Conservation (phyloP, 2,113 vertebrate genomes). For the Callaeas wilsoni region DNA sequence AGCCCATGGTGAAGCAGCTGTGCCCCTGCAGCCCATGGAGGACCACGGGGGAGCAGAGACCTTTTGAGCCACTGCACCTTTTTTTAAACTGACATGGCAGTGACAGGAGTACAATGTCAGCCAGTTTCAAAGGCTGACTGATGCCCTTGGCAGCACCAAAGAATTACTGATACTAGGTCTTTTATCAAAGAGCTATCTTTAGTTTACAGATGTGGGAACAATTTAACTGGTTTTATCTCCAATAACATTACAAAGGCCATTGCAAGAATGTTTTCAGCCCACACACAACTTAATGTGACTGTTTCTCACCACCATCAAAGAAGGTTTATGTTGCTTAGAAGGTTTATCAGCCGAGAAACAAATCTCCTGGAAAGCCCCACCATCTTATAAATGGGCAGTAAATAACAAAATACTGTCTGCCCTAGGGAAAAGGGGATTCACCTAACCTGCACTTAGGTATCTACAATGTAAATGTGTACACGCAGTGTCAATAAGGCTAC, state of each 20-base stretch:
- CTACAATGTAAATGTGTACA: not conserved
- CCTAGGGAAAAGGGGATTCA: not conserved
- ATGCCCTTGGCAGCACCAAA: not conserved
- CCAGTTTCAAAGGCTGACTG: not conserved
- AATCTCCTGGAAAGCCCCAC: not conserved
- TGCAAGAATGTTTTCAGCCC: not conserved
- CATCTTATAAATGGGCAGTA: not conserved
- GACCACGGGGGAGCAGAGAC: not conserved
- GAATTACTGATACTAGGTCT: not conserved
- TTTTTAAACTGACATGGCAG: not conserved
- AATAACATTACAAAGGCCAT: not conserved
- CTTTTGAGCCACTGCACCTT: not conserved
- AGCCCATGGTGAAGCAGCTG: not conserved
- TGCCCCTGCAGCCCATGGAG: not conserved
- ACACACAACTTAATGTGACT: not conserved
- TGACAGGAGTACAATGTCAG: not conserved
- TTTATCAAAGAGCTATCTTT: not conserved
- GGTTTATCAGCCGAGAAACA: not conserved
- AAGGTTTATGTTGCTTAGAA: not conserved
- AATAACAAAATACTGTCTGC: not conserved
- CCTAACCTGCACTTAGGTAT: not conserved
- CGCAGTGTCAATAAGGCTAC: not conserved
- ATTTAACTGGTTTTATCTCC: not conserved
- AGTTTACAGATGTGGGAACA: not conserved
- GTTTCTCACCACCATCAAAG: not conserved